A percentile compares a stretch with the other conserved stretches of the same genome.
Conservation (phyloP, 2,797 vertebrate species). For the Pagetopsis macropterus region DNA sequence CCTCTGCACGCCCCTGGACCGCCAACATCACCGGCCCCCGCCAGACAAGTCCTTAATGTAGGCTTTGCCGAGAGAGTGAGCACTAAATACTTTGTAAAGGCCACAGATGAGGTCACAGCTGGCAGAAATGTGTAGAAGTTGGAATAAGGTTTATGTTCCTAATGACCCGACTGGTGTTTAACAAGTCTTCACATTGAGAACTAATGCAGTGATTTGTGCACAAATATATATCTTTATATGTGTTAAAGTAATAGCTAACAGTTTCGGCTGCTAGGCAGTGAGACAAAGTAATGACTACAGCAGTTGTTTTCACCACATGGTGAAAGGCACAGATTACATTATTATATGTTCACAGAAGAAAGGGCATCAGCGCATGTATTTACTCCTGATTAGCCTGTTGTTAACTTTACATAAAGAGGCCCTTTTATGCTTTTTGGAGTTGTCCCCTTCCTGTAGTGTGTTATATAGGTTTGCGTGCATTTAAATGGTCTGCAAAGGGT, state of each 20-base stretch:
- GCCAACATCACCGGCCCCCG: conserved; percentile 39
- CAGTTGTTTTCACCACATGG: conserved; percentile 34
- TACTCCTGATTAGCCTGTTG: conserved; percentile 4
- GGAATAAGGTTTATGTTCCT: conserved; percentile 42
- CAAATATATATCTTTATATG: conserved; percentile 17
- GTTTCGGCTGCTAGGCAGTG: not conserved
- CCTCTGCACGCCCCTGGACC: conserved; percentile 48
- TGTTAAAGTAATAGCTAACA: conserved; percentile 16
- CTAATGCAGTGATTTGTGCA: conserved; percentile 29
- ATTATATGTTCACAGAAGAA: conserved; percentile 13
- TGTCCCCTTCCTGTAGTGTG: no score
- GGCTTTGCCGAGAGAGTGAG: conserved; percentile 31
- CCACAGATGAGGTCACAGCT: conserved; percentile 50
- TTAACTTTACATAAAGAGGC: not conserved
- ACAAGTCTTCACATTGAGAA: conserved; percentile 35
- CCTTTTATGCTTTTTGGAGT: no score
- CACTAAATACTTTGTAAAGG: conserved; percentile 59
- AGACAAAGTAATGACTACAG: conserved; percentile 15
- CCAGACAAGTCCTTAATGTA: conserved; percentile 48
- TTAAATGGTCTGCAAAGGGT: no score
- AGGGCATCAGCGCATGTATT: conserved; percentile 7
- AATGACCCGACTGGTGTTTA: conserved; percentile 40
- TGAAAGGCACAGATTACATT: conserved; percentile 25
- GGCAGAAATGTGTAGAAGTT: conserved; percentile 42
- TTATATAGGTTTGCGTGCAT: no score